Base-by-base conservation (phyloP, 2,888 invertebrate genomes). In the Laspeyria flexula region DNA sequence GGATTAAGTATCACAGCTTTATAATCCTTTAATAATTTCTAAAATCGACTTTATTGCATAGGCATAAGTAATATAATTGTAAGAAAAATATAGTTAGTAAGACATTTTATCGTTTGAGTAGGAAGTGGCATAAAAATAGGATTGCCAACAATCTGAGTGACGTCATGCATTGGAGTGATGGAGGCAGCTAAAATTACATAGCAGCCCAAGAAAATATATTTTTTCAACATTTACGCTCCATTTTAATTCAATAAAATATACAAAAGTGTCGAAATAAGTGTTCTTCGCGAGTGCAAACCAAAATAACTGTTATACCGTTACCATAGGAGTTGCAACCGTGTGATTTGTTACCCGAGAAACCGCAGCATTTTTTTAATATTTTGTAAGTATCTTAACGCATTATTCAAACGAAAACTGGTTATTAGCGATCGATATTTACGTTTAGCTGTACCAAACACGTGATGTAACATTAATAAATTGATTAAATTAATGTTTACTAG, bases 111-210 rank as follows among this genome's bases (percentile, higher is more conserved):
- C 71, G 75, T 77, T 77, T 76, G 79, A 81, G 79, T 82, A 85
- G 88, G 89, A 90, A 90, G 81, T 88, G 74, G 81, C 79, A 87
- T 82, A 87, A 89, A 91, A 92, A 90, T 91, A 91, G 90, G 90
- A 90, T 90, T 89, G 91, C 90, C 92, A 90, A 90, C 92, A 86
- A 86, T 89, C 83, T 76, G 79, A 79, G 84, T 92, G 92, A 92
- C 92, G 92, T 92, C 92, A 92, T 84, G 71, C 69, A 81, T 85
- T 81, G 81, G 84, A 87, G 85, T 79, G 77, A 84, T 83, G 80
- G 81, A 82, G 86, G 83, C 87, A 83, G 89, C 91, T 92, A 92
- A 91, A 88, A 90, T 92, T 92, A 92, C 92, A 88, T 79, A 74
- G 72, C 78, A 83, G 81, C 75, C 58, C 73, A 82, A 75, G 80